Conservation (phyloP, 2,888 invertebrate species). For the Aquatica leii region DNA sequence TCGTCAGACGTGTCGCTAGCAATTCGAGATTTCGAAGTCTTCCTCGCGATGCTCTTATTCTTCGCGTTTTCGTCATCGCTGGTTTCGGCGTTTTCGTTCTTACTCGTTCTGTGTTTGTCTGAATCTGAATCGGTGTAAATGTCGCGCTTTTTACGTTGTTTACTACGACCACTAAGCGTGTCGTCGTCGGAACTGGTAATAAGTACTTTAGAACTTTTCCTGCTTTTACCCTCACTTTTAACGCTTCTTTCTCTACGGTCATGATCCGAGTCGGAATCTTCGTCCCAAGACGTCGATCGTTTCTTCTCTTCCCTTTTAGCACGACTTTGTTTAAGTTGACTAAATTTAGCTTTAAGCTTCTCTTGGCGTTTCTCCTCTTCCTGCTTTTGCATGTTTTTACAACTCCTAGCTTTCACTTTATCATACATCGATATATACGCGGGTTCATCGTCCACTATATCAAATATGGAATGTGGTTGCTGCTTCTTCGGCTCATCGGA, state of each 20-base stretch:
- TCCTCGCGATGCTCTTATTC: slow-evolving; percentile 68
- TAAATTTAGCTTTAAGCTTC: slow-evolving; percentile 89
- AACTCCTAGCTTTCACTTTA: slow-evolving; percentile 93
- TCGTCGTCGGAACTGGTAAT: slow-evolving; percentile 59
- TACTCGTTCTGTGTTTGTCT: slow-evolving; percentile 63
- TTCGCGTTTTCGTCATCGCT: slow-evolving; percentile 59
- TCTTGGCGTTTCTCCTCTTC: slow-evolving; percentile 87
- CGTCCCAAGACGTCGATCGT: slow-evolving; percentile 87
- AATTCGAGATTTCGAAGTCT: slow-evolving; percentile 76
- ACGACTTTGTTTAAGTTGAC: slow-evolving; percentile 85
- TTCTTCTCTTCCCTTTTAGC: slow-evolving; percentile 91
- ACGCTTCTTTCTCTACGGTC: slow-evolving; percentile 53
- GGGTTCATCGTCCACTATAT: slow-evolving; percentile 88
- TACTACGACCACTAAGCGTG: slow-evolving; percentile 46
- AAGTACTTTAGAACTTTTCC: slow-evolving; percentile 53
- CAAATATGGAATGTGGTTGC: slow-evolving; percentile 92
- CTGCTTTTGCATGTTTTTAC: slow-evolving; percentile 92
- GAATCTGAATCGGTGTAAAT: slow-evolving; percentile 65
- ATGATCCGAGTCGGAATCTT: slow-evolving; percentile 76
- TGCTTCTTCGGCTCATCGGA: slow-evolving; percentile 87
- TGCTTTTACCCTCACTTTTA: slow-evolving; percentile 47
- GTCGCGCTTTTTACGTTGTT: slow-evolving; percentile 58
- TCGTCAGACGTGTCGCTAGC: slow-evolving; percentile 83
- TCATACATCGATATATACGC: slow-evolving; percentile 97
- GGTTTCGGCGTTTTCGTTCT: slow-evolving; percentile 55